Conservation (phyloP, 2,113 vertebrate genomes). For the Hylia prasina region DNA sequence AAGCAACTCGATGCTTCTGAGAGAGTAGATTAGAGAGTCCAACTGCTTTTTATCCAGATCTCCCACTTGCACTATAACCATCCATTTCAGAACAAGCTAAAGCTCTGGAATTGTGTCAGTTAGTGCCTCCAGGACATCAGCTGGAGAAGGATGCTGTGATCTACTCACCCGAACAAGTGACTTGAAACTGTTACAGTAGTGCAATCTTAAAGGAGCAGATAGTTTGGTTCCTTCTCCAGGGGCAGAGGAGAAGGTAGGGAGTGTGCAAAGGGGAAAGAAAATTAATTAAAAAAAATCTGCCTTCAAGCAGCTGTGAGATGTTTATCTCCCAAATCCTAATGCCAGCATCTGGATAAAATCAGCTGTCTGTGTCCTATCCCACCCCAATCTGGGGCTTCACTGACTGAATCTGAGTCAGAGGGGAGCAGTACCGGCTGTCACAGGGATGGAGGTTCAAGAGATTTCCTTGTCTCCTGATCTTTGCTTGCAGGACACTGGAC, state of each 20-base stretch:
- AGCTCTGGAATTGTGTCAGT: background rate
- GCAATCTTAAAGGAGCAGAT: background rate
- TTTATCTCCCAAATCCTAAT: background rate
- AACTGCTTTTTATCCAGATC: background rate
- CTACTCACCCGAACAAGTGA: background rate
- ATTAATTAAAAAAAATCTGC: background rate
- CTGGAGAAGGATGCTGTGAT: background rate
- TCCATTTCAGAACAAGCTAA: background rate
- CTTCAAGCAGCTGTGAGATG: background rate
- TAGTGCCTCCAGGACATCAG: background rate
- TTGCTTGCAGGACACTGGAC: background rate
- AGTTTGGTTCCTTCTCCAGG: background rate
- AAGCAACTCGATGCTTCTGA: background rate
- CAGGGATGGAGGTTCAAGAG: background rate
- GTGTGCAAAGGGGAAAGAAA: background rate
- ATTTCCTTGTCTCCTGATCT: background rate
- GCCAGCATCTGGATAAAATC: background rate
- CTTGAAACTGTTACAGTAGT: background rate
- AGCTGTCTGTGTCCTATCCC: background rate
- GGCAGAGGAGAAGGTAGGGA: background rate
- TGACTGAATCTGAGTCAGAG: background rate
- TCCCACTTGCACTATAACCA: background rate
- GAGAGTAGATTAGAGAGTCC: background rate
- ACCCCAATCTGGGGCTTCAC: background rate
- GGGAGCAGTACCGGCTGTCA: background rate